Percentiles rank a stretch among this genome's conserved stretches.
Conservation (phyloP, 2,113 vertebrate genomes). For the Diglossa brunneiventris region DNA sequence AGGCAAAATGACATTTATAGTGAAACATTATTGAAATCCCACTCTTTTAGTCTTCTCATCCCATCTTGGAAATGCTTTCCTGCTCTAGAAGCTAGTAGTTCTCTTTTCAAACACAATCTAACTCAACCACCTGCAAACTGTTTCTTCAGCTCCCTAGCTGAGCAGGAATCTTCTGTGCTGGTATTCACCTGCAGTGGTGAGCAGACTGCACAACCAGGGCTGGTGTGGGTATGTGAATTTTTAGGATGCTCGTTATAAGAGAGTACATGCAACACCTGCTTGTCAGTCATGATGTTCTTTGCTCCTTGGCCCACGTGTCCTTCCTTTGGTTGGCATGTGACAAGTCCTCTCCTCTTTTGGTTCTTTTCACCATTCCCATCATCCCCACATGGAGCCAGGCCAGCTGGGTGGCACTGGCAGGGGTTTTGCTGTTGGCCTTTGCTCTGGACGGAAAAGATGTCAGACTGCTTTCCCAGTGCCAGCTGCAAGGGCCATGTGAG, state of each 20-base stretch:
- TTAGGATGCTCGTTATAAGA: not conserved
- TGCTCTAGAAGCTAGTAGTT: not conserved
- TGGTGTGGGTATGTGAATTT: not conserved
- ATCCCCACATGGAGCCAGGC: rapidly evolving
- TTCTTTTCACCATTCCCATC: rapidly evolving
- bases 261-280: not conserved
- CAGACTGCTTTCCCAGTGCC: not conserved
- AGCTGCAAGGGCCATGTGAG: conserved; percentile 1
- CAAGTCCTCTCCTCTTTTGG: not conserved
- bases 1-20: not conserved
- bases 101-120: not conserved
- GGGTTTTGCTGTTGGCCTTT: not conserved
- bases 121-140: not conserved
- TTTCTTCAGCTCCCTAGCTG: not conserved
- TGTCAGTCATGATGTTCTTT: not conserved
- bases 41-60: not conserved
- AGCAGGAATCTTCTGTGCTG: not conserved
- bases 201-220: rapidly evolving
- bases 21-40: not conserved
- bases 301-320: rapidly evolving
- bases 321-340: not conserved
- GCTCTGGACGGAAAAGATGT: not conserved
- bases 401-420: not conserved
- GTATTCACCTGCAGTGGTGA: not conserved
- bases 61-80: not conserved